A percentile compares a stretch with the other conserved stretches of the same genome.
Conservation (phyloP, 2,113 vertebrate species). For the Oreochromis aureus region DNA sequence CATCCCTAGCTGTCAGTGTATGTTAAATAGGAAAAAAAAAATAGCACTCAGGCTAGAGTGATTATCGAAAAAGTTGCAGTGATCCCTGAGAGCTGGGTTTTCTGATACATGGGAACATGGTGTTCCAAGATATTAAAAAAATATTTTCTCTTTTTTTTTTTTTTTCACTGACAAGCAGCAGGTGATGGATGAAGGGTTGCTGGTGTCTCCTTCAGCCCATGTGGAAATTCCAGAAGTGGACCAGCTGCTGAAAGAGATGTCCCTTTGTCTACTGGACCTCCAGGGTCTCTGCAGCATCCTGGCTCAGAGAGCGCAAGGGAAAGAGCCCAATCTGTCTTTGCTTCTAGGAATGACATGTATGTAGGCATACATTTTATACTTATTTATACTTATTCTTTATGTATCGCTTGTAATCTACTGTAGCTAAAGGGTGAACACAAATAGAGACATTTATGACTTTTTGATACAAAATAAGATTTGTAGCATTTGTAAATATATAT, state of each 20-base stretch:
- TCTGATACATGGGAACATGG: background rate
- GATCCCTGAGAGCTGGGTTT: background rate
- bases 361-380: slow-evolving; percentile 29
- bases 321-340: slow-evolving; percentile 91
- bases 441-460: background rate
- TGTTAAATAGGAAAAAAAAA: background rate
- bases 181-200: slow-evolving; percentile 64
- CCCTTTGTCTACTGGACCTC: slow-evolving; percentile 87
- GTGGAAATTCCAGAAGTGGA: slow-evolving; percentile 73
- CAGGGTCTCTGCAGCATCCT: slow-evolving; percentile 92
- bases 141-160: background rate
- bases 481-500: background rate
- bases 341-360: slow-evolving; percentile 92
- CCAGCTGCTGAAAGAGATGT: slow-evolving; percentile 90
- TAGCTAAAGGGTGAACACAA: background rate
- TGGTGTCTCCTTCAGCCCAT: slow-evolving; percentile 36
- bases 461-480: background rate
- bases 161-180: slow-evolving; percentile 70
- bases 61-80: background rate
- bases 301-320: slow-evolving; percentile 86
- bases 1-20: background rate
- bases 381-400: background rate
- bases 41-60: background rate
- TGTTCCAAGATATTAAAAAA: background rate
- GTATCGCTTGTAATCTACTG: background rate